A percentile compares a stretch with the other conserved stretches of the same genome.
Conservation (phyloP, 2,113 vertebrate genomes). For the Elaphurus davidianus region DNA sequence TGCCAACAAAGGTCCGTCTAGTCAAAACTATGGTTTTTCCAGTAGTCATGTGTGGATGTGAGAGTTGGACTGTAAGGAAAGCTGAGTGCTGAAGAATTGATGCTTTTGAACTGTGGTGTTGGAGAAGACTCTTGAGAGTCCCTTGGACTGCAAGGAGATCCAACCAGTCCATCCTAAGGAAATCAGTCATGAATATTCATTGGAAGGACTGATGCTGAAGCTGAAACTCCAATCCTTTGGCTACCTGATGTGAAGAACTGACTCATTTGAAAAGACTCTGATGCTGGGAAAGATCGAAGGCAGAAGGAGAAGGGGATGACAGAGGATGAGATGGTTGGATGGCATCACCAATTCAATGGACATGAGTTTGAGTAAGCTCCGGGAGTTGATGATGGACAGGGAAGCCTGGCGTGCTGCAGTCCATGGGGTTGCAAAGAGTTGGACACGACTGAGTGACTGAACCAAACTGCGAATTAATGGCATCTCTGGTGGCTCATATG, state of each 20-base stretch:
- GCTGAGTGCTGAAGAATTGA: background rate
- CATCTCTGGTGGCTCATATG: background rate
- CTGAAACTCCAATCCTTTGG: background rate
- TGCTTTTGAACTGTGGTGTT: background rate
- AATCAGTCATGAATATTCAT: background rate
- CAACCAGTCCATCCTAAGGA: background rate
- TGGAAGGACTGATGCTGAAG: background rate
- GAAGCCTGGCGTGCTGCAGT: background rate
- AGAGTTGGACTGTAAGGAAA: background rate
- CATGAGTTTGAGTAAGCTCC: background rate
- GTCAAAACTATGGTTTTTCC: background rate
- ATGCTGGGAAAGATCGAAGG: background rate
- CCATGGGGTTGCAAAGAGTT: background rate
- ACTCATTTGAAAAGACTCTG: background rate
- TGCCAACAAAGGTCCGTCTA: background rate
- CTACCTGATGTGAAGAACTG: background rate
- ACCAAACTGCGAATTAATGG: background rate
- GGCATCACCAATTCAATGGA: background rate
- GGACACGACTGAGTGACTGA: background rate
- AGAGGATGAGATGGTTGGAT: background rate
- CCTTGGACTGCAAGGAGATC: background rate
- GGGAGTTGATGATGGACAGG: background rate
- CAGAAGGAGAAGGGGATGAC: background rate
- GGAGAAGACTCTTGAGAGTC: background rate
- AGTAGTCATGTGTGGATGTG: background rate